Evolutionary conservation across 1,140 invertebrate genomes (phyloP).

Genomic region (Hormaphis cornu): DNA sequence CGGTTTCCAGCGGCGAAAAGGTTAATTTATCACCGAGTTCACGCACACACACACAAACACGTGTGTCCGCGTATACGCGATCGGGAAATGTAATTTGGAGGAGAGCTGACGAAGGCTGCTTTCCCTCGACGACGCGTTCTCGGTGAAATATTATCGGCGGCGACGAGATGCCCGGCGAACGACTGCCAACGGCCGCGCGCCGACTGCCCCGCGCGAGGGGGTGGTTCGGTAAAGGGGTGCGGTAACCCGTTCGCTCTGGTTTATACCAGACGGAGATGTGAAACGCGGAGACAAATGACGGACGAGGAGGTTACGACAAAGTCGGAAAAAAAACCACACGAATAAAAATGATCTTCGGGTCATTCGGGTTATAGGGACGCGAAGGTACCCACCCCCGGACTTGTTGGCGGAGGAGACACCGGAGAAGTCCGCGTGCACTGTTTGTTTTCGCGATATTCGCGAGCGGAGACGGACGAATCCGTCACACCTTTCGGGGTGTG

Average conservation of each 20-base stretch:
- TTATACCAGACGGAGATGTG: conserved; percentile 14
- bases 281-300: conserved; percentile 15
- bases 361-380: conserved; percentile 5
- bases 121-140: no score
- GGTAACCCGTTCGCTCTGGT: background rate
- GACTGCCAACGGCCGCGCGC: background rate
- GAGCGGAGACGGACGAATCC: no score
- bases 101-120: conserved; percentile 31
- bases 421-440: background rate
- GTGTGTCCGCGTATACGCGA: background rate
- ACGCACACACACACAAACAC: background rate
- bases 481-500: no score
- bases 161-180: background rate
- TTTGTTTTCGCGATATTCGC: background rate
- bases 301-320: conserved; percentile 5
- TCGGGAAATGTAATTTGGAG: conserved; percentile 28
- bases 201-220: no score
- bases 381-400: background rate
- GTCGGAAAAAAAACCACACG: background rate
- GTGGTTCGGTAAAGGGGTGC: background rate
- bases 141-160: conserved; percentile 17
- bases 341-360: conserved; percentile 5
- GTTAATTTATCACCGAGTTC: conserved; percentile 30
- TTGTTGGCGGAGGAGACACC: background rate
- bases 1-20: conserved; percentile 22